Base-by-base conservation (phyloP, 2,113 vertebrate species). In the Lophura nycthemera region DNA sequence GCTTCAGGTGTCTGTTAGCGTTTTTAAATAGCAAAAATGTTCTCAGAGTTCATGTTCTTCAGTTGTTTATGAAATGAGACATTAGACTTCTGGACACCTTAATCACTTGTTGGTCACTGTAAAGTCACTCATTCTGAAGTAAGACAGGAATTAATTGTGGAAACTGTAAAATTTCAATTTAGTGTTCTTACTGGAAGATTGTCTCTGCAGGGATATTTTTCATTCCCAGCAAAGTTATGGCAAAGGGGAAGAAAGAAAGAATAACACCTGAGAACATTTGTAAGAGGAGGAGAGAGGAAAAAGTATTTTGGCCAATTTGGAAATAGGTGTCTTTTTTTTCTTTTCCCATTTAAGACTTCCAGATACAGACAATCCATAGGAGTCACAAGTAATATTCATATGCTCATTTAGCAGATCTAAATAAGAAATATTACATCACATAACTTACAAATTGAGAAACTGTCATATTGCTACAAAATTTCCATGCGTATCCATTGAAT, bases 361-460 rank as follows among this genome's bases (percentile, higher is more conserved):
- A 86, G 34, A 63, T 71, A 34, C 6, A 72, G 59, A n/a, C 8
- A 75, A 61, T 38, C 48, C 20, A n/a, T 63, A 81, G 54, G 59
- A 67, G 12, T 60, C 14, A 22, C 34, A 71, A 45, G 8, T 54
- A 80, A 69, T 61, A 71, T 27, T 77, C 36, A 59, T 32, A 36
- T 75, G 38, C 40, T 48, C 2, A 54, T 52, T 60, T 60, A 79
- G 22, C 64, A 57, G 27, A 48, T 60, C 42, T 80, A 25, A 95
- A 64, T 42, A 32, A 56, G 30, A 34, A 89, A 71, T 24, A 60
- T 72, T 75, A 27, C 57, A 59, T 90, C 54, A 30, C 57, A 42
- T 48, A 5, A 38, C 16, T 65, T 54, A 17, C 60, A 86, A 86
- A 59, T 84, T 83, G 79, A 92, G 94, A 96, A 97, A 93, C 48